Base-by-base conservation (phyloP, 2,113 vertebrate genomes). In the Mellivora capensis region DNA sequence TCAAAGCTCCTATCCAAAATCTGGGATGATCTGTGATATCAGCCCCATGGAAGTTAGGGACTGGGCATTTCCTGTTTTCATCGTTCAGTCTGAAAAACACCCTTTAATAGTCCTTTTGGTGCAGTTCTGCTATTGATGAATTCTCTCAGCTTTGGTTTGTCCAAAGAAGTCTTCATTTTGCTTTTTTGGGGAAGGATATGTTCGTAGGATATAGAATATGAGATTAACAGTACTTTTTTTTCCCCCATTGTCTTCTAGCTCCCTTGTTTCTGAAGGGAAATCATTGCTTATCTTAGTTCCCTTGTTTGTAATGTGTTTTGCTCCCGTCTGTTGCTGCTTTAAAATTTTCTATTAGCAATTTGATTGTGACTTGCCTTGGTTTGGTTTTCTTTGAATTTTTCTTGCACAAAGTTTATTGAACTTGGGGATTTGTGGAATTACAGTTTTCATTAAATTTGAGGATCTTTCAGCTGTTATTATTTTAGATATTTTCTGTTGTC, bases 341-440 rank as follows among this genome's bases (percentile, higher is more conserved):
- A 87, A 74, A 57, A 21, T 89, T 64, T 27, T 37, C 83, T 79
- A 44, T 84, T 31, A 96, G 13, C 31, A 84, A 13, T 77, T 87
- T 86, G 49, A 62, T 69, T 69, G 34, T 87, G 13, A 57, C 62
- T 91, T 82, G 34, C 37, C 47, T 91, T 87, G 21, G 9, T 94
- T 52, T 91, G 76, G 49, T 83, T 91, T 87, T 79, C 92, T 69
- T 87, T 87, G 59, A 93, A 44, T 79, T 93, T 90, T 85, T 85
- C 59, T 83, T 77, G 37, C 25, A 31, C n/a, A 52, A 23, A 25
- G 17, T 69, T 91, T 61, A 49, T 49, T 69, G 39, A 85, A 69
- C 3, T 69, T 79, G 6, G 71, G 42, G 17, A 39, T 84, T 14
- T 94, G 37, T n/a, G 18, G 17, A 14, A 27, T 67, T 79, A 59